Conservation (phyloP, 2,113 vertebrate genomes). For the Litocranius walleri region DNA sequence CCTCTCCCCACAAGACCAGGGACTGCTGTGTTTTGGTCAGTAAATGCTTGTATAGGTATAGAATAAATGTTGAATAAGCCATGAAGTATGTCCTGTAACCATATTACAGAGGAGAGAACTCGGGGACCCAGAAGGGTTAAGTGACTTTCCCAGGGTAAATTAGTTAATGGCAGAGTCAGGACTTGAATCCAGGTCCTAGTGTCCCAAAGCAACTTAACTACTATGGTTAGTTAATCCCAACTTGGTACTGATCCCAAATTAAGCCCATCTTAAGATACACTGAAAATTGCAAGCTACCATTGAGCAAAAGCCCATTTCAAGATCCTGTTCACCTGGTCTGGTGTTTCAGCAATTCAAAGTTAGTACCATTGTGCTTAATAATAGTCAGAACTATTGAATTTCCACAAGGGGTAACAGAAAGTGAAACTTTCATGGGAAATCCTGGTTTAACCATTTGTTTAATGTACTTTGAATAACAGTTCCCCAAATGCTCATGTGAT, state of each 20-base stretch:
- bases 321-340: neutral
- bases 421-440: neutral
- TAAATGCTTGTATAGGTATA: neutral
- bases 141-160: neutral
- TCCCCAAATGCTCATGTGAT: neutral
- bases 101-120: neutral
- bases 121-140: neutral
- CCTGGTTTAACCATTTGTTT: conserved; percentile 13
- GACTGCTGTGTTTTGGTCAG: neutral
- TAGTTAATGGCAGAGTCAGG: neutral
- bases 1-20: neutral
- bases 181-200: neutral
- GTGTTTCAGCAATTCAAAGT: neutral
- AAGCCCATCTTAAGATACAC: neutral
- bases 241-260: neutral
- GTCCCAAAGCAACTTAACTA: neutral
- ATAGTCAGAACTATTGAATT: neutral
- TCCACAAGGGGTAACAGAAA: neutral
- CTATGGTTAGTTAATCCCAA: neutral
- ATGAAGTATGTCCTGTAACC: neutral
- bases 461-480: conserved; percentile 4
- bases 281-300: neutral
- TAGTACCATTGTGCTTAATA: neutral
- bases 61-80: neutral
- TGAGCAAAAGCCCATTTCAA: neutral